Percentiles rank a stretch among this genome's conserved stretches.
Conservation (phyloP, 1,140 invertebrate species). For the Halictus rubicundus region DNA sequence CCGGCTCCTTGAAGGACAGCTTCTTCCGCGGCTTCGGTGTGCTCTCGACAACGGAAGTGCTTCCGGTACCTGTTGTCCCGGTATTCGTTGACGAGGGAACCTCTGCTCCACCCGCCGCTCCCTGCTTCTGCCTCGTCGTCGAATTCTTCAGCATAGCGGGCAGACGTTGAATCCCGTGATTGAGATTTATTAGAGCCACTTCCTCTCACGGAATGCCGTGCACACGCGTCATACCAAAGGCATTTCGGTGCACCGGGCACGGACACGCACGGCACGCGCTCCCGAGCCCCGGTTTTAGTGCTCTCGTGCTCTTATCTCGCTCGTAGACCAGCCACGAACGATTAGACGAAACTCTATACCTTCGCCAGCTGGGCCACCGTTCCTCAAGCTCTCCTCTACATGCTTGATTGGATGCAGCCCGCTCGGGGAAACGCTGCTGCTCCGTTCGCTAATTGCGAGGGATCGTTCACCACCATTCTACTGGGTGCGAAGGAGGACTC, state of each 20-base stretch:
- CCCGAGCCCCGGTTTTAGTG: too few species aligned
- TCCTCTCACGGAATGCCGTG: too few species aligned
- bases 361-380: background rate
- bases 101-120: slow-evolving; percentile 58
- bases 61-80: too few species aligned
- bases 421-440: too few species aligned
- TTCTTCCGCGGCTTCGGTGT: slow-evolving; percentile 89
- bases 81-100: slow-evolving; percentile 69
- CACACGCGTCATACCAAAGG: background rate
- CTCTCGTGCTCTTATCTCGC: slow-evolving; percentile 8
- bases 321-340: too few species aligned
- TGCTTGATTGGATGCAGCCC: too few species aligned
- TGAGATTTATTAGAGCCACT: background rate
- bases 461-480: too few species aligned
- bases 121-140: slow-evolving; percentile 37
- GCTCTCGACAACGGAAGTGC: slow-evolving; percentile 69
- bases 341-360: background rate
- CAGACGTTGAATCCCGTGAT: background rate
- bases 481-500: too few species aligned
- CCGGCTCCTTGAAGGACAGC: slow-evolving; percentile 91
- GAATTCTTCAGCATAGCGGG: slow-evolving; percentile 63
- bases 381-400: too few species aligned
- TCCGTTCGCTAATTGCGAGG: too few species aligned
- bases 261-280: background rate
- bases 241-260: background rate